These are phyloP conservation scores for Periplaneta americana DNA, from an alignment of 1,140 invertebrate species.

Conservation along the genomic window DNA sequence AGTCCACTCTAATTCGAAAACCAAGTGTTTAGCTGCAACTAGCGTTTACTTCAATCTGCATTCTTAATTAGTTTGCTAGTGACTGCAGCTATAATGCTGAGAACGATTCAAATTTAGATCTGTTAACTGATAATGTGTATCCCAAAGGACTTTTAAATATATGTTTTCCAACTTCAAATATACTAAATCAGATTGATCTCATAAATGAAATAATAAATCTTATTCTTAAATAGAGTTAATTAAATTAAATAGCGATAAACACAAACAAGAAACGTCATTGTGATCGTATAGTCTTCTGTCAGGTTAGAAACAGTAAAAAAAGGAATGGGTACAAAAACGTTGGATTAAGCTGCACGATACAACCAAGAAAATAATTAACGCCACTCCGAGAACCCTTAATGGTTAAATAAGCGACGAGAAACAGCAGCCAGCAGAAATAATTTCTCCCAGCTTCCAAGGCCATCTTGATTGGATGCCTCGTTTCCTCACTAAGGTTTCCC, in stretches of 20 bases:
- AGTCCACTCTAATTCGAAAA: too few species aligned
- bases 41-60: too few species aligned
- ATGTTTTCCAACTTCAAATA: too few species aligned
- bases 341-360: not conserved
- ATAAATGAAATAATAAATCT: not conserved
- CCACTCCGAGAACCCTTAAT: not conserved
- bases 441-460: not conserved
- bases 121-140: too few species aligned
- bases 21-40: too few species aligned
- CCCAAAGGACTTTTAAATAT: too few species aligned
- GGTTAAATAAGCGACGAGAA: not conserved
- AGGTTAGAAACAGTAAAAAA: not conserved
- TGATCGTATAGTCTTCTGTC: not conserved
- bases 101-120: too few species aligned
- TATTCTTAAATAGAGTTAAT: not conserved
- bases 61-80: too few species aligned
- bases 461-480: not conserved
- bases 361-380: not conserved
- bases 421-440: not conserved
- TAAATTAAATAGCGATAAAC: not conserved
- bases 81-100: too few species aligned
- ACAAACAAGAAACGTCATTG: not conserved
- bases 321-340: not conserved
- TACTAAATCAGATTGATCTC: too few species aligned
- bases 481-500: not conserved